phyloP scores from a whole-genome alignment of 2,888 invertebrate species.

The Melangyna quadrimaculata region DNA sequence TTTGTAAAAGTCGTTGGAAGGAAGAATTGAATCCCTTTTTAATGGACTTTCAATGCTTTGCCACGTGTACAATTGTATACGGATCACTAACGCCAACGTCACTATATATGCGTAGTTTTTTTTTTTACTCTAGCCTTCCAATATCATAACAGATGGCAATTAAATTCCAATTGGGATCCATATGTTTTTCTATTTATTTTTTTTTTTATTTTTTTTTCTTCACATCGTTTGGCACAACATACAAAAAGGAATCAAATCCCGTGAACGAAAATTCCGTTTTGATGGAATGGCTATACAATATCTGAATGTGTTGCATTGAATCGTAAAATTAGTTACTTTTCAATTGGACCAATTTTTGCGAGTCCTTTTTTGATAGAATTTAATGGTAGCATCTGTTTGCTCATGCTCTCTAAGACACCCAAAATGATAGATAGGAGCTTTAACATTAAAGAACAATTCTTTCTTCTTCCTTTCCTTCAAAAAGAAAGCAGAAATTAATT shows the following conservation, averaged over 20 bases:
- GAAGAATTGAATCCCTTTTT: slow-evolving; percentile 43
- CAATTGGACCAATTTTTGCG: neutral
- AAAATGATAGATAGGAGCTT: slow-evolving; percentile 14
- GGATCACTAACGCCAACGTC: slow-evolving; percentile 5
- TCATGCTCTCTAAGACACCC: neutral
- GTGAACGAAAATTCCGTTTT: neutral
- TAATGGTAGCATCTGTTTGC: neutral
- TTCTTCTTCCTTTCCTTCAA: neutral
- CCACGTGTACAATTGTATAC: neutral
- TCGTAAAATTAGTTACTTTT: slow-evolving; percentile 17
- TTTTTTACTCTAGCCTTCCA: neutral
- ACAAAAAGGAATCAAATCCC: neutral
- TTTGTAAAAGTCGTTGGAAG: neutral
- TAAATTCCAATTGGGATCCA: slow-evolving; percentile 23
- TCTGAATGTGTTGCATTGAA: neutral
- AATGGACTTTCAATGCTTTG: slow-evolving; percentile 57
- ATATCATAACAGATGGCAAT: slow-evolving; percentile 44
- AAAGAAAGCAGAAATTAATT: slow-evolving; percentile 25
- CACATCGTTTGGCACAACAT: neutral
- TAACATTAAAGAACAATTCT: slow-evolving; percentile 24
- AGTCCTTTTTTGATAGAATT: neutral
- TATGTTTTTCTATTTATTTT: neutral
- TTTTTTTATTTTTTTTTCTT: neutral
- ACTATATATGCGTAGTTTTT: neutral
- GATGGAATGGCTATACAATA: neutral